Base-by-base conservation (phyloP, 2,888 invertebrate species). In the Euclidia mi region DNA sequence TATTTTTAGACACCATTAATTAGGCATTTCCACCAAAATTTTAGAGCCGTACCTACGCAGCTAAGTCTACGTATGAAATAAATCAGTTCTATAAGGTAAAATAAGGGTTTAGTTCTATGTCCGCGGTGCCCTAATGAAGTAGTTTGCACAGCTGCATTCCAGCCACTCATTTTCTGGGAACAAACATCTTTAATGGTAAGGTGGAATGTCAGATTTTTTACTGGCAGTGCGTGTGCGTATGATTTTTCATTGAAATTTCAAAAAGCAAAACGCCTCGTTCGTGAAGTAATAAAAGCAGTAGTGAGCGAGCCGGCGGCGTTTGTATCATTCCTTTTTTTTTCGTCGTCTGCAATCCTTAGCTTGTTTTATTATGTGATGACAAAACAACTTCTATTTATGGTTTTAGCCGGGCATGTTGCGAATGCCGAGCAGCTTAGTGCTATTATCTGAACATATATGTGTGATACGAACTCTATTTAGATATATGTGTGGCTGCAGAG, bases 181-280 rank as follows among this genome's bases (percentile, higher is more conserved):
- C 87, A 78, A 51, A 59, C 55, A 82, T 84, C 86, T 86, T 85
- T 88, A 88, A 89, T 83, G 82, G 81, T 73, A 71, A 75, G 71
- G 73, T 76, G 88, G 91, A 89, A 93, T 90, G 88, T 74, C 79
- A 78, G 83, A 87, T 91, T 89, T 25, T 89, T 91, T 80, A 76
- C 71, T 50, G 32, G 51, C 71, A 58, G 69, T 73, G 76, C 72
- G 82, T 79, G 81, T 81, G 81, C 76, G 82, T 87, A 91, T 87
- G 90, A 92, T 88, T 91, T 90, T 91, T 92, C 92, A 92, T 91
- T 92, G 88, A 91, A 93, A 84, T 89, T 86, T 83, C 84, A 89
- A 89, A 34, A 90, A 85, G 84, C n/a, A 89, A 87, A 84, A 85
- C 74, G 71, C 70, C 67, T 69, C 66, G 71, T 68, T 72, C 65